These are phyloP conservation scores for Oscarella lobularis DNA, from an alignment of 37 sponge, comb jelly and placozoan species.

Conservation along the genomic window DNA sequence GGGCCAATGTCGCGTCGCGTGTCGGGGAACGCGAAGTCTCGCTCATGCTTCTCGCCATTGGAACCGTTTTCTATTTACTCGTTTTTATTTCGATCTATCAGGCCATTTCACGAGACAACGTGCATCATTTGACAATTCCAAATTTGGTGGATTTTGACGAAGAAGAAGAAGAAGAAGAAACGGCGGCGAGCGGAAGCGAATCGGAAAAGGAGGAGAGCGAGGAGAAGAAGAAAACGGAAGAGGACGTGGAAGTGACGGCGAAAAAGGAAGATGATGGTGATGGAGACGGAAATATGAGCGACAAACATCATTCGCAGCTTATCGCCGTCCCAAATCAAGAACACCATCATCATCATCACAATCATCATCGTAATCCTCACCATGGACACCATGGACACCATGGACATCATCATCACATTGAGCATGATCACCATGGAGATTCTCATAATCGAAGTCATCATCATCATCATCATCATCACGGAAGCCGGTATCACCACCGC, in stretches of 20 bases:
- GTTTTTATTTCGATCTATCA: constrained; percentile 1
- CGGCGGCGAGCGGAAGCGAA: too few relatives aligned
- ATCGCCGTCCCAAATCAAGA: not conserved
- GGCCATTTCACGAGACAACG: not conserved
- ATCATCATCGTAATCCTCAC: not conserved
- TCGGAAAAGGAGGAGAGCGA: not conserved
- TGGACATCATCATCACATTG: not conserved
- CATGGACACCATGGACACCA: constrained; percentile 2
- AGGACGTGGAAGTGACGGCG: not conserved
- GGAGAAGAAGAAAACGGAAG: not conserved
- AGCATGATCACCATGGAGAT: not conserved
- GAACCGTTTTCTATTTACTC: not conserved
- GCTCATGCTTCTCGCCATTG: not conserved
- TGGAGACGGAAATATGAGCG: not conserved
- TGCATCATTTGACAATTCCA: not conserved
- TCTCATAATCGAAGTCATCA: not conserved
- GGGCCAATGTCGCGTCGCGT: not conserved
- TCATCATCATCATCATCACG: not conserved
- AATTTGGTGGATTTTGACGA: not conserved
- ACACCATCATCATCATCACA: not conserved
- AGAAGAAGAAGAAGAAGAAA: not conserved
- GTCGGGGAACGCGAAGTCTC: not conserved
- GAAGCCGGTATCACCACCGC: not conserved
- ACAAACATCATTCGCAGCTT: not conserved
- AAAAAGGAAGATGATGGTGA: not conserved